Evolutionary conservation across 2,797 vertebrate species (phyloP).

Genomic region (Hipposideros larvatus): DNA sequence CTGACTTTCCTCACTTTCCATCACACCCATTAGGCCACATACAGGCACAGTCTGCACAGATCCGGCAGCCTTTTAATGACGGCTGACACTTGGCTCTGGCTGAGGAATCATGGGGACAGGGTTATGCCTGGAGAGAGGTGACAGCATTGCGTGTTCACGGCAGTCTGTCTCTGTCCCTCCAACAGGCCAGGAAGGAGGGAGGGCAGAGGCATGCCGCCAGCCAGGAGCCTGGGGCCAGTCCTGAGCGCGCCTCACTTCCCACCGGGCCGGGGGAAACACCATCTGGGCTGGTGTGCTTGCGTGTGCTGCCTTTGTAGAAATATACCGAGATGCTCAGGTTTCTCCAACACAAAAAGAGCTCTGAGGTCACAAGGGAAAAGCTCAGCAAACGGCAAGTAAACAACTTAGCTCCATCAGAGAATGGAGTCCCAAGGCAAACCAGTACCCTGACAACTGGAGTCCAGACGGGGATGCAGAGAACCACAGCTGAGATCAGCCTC

Average conservation of each 20-base stretch:
- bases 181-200: background rate
- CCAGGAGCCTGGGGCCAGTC: accelerated
- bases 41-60: background rate
- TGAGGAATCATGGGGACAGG: accelerated
- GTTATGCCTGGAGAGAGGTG: background rate
- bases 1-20: accelerated
- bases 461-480: accelerated
- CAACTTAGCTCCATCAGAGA: accelerated
- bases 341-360: background rate
- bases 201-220: accelerated
- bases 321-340: accelerated
- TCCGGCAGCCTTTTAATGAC: background rate
- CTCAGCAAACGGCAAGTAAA: no score
- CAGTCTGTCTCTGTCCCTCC: accelerated
- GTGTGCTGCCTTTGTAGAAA: background rate
- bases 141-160: no score
- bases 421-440: background rate
- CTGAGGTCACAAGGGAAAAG: background rate
- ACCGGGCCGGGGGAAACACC: accelerated
- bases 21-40: accelerated
- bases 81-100: background rate
- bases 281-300: accelerated
- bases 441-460: background rate
- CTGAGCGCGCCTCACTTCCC: background rate
- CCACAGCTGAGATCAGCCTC: accelerated